Percentiles rank a stretch among this genome's conserved stretches.
Evolutionary conservation across 2,113 vertebrate genomes (phyloP).

Genomic region (Smithornis capensis): DNA sequence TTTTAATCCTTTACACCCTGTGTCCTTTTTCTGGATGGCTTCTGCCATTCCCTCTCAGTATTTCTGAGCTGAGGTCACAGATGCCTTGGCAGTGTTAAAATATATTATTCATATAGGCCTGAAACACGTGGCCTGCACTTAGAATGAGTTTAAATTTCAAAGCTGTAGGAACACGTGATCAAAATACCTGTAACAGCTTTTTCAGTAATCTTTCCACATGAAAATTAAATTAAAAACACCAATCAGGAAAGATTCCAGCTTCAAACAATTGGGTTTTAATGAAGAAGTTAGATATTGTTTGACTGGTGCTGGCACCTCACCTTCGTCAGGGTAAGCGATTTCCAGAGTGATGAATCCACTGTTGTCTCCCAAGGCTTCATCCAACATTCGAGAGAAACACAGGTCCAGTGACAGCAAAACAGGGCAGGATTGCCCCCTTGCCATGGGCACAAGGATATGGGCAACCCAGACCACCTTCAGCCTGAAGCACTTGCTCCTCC

Average conservation of each 20-base stretch:
- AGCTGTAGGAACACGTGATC: not conserved
- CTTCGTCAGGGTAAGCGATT: not conserved
- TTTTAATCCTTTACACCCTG: not conserved
- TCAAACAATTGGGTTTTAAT: not conserved
- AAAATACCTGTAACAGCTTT: not conserved
- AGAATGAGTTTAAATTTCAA: not conserved
- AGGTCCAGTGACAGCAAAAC: accelerated
- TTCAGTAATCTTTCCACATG: not conserved
- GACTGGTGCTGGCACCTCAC: not conserved
- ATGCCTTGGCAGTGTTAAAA: not conserved
- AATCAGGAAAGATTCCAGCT: not conserved
- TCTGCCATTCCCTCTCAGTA: not conserved
- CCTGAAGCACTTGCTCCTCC: not conserved
- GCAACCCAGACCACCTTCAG: not conserved
- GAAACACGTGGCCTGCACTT: not conserved
- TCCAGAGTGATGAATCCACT: not conserved
- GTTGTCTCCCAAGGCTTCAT: not conserved
- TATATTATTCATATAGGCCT: not conserved
- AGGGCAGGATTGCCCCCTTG: accelerated
- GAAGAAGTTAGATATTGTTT: not conserved
- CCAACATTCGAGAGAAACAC: not conserved
- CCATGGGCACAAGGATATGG: accelerated
- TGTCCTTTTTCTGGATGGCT: not conserved
- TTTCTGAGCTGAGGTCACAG: not conserved
- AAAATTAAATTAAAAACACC: not conserved